Base-by-base conservation (phyloP, 2,113 vertebrate species). In the Semicossyphus pulcher region DNA sequence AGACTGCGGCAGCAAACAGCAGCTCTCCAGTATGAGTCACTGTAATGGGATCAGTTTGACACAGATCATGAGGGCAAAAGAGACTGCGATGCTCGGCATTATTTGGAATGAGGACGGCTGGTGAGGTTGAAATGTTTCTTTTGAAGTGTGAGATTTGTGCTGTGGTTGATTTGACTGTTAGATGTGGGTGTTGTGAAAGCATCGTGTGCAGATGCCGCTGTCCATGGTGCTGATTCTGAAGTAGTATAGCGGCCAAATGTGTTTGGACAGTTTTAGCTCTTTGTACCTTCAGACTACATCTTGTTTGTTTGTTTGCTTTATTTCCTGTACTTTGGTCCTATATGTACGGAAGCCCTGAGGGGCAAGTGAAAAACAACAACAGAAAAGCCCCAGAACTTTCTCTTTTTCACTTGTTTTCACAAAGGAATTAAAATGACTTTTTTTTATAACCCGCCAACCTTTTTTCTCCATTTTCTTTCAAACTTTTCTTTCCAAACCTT, bases 1-100 rank as follows among this genome's bases (percentile, higher is more conserved):
- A 61, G 41, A n/a, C 70, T 61, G 58, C 73, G 21, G 72, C 81
- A 11, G 73, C 73, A 41, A 14, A 7, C 18, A 71, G 49, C 49
- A 44, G 41, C 69, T 74, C 48, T 29, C 28, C 25, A 39, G 58
- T 20, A 59, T 34, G 58, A 86, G 68, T 81, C 74, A 49, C 11
- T 81, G 64, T 58, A 71, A 75, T 42, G 52, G 41, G 59, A 81
- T 59, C 66, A 72, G 71, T 6, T 2, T 45, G 71, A 64, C 56
- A 71, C 3, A 1, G 51, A 72, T 60, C 34, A 51, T 2, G 26
- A 34, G 18, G 69, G 31, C 41, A 36, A 26, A 18, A 56, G 6
- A 31, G 6, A 20, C 12, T 65, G 31, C 10, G 28, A 16, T 4
- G 2, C 39, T 34, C 16, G 7, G 23, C 18, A 2, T 14, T 37